Evolutionary conservation across 2,888 invertebrate genomes (phyloP).

Genomic region (Chrysodeixis includens): DNA sequence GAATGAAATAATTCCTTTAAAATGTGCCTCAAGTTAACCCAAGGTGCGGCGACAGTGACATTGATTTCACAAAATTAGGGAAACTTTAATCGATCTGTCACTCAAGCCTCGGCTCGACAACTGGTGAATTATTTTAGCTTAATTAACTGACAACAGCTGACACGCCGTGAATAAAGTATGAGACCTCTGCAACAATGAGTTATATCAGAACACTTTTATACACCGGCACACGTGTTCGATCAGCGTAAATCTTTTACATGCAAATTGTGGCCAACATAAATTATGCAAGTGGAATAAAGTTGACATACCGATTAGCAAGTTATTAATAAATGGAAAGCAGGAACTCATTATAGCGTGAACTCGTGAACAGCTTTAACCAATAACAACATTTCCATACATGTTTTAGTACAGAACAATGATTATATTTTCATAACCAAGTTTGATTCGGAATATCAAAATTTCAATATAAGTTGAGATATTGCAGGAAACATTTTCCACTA

Average conservation of each 20-base stretch:
- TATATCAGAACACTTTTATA: slow-evolving; percentile 10
- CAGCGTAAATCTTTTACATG: slow-evolving; percentile 12
- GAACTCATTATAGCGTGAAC: neutral
- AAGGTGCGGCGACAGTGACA: slow-evolving; percentile 41
- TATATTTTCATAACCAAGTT: neutral
- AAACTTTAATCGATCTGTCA: slow-evolving; percentile 74
- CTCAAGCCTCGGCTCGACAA: slow-evolving; percentile 57
- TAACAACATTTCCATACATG: too few species aligned
- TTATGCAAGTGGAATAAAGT: slow-evolving; percentile 2
- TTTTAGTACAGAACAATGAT: neutral
- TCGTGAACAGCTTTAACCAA: neutral
- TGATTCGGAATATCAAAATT: neutral
- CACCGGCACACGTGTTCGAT: slow-evolving; percentile 12
- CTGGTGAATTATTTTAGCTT: slow-evolving; percentile 50
- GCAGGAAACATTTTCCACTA: neutral
- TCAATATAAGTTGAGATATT: neutral
- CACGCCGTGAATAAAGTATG: slow-evolving; percentile 36
- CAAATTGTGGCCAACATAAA: slow-evolving; percentile 12
- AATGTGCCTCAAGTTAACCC: slow-evolving; percentile 29
- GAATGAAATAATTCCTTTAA: slow-evolving; percentile 42
- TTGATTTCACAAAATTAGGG: slow-evolving; percentile 59
- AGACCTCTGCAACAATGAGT: slow-evolving; percentile 23
- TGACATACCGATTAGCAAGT: slow-evolving; percentile 5
- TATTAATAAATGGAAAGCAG: neutral
- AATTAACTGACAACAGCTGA: slow-evolving; percentile 53